Base-by-base conservation (phyloP, 92 coral and sea anemone species). In the Zoanthus sansibaricus region DNA sequence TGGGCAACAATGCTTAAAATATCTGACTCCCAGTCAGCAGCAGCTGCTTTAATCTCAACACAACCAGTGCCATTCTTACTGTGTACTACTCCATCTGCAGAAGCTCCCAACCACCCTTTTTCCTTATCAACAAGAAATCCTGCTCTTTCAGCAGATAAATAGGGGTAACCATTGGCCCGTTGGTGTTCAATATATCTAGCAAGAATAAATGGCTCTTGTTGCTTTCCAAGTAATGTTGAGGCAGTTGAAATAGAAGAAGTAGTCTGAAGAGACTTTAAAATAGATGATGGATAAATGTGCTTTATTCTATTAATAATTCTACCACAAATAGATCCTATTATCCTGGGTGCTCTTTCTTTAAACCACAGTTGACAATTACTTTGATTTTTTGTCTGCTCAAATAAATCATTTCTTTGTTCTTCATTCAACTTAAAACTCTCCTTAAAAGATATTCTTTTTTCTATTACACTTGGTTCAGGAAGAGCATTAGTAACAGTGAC, bases 61-160 rank as follows among this genome's bases (percentile, higher is more conserved):
- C 83, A 86, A n/a, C 88, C 83, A 42, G 46, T 75, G 13, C 75
- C 88, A 78, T 71, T 56, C 4, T 72, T 64, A 58, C 25, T 72
- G 13, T 48, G 45, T 15, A 59, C 88, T 21, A 54, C 59, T 37
- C 73, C 82, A 86, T 86, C 88, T 71, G 83, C 62, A 52, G 88
- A 86, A 31, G 88, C 88, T 11, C 82, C 82, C 78, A 85, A 75
- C 88, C 88, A 86, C 0, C 88, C 88, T 31, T 86, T 76, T 86
- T 86, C 83, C 62, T 25, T 86, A n/a, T 74, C 83, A 73, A 75
- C 82, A 9, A 84, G 31, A 73, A 84, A 73, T 45, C 88, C 88
- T 20, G 74, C 88, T 33, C 76, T 42, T 72, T 72, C 25, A 37
- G 25, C 76, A 72, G 52, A 72, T 21, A 12, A n/a, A 72, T 72